Base-by-base conservation (phyloP, 2,888 invertebrate genomes). In the Morpho deidamia region DNA sequence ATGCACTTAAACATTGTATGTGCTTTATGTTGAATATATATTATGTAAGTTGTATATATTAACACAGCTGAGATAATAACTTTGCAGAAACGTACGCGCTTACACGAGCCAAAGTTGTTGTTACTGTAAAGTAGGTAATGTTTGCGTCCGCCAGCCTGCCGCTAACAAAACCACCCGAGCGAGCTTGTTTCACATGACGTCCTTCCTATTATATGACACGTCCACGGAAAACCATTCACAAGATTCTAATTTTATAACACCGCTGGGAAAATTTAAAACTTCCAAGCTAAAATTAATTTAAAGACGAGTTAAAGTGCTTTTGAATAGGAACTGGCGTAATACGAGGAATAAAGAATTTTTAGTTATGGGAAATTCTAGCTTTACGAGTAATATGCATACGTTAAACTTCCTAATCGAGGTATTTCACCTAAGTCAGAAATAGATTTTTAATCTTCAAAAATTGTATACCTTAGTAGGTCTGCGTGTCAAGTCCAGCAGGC, bases 201-300 rank as follows among this genome's bases (percentile, higher is more conserved):
- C 62, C 62, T 57, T 56, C 64, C 67, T 65, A 71, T 71, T 75
- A 74, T 68, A 69, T 23, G 23, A 71, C 73, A 69, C 69, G 65
- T 60, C 59, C 63, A 63, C 65, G 46, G 62, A 61, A 72, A 78
- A 73, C 69, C 68, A 72, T 72, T 74, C 70, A 72, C 73, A 73
- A 70, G 65, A 72, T 71, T 68, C 63, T 69, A 73, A 76, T 72
- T 72, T 72, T 71, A 74, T 72, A 71, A 64, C 52, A 62, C 42
- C 50, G 59, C 48, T 7, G 51, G 50, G 42, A 40, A 52, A 49
- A 55, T 23, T 23, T 23, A 23, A 60, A 53, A 53, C 56, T 56
- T 44, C n/a, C 53, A 34, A 58, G 50, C 50, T 49, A 35, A 55
- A 59, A 51, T 48, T 56, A 33, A 51, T 48, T 44, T 59, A 60